These are phyloP conservation scores for Sorex araneus DNA, from an alignment of 2,113 vertebrate genomes.

Conservation along the genomic window DNA sequence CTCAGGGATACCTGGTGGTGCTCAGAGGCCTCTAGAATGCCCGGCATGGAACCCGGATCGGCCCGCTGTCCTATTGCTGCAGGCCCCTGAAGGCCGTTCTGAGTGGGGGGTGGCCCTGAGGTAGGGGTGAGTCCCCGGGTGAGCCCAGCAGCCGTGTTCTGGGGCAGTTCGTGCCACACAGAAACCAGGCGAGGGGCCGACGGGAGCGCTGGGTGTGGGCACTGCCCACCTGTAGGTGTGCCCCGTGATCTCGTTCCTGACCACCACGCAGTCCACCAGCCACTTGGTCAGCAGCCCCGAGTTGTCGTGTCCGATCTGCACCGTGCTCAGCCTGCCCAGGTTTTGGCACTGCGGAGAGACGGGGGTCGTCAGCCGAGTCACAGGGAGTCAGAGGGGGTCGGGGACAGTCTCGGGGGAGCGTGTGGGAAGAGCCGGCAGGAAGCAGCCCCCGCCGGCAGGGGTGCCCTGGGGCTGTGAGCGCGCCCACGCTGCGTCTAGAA, in stretches of 20 bases:
- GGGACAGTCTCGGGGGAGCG: too few relatives aligned
- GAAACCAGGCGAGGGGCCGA: background rate
- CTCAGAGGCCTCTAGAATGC: too few relatives aligned
- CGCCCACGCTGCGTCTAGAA: background rate
- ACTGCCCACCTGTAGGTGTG: conserved; percentile 96
- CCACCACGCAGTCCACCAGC: conserved; percentile 98
- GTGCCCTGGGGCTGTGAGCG: too few relatives aligned
- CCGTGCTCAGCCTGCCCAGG: conserved; percentile 97
- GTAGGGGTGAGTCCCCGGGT: too few relatives aligned
- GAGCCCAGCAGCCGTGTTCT: background rate
- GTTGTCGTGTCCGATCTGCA: conserved; percentile 98
- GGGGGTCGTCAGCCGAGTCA: conserved; percentile 66
- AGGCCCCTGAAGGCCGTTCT: too few relatives aligned
- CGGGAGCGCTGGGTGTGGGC: too few relatives aligned
- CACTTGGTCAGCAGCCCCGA: conserved; percentile 98
- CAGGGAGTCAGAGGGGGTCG: background rate
- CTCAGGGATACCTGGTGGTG: too few relatives aligned
- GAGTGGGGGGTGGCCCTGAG: too few relatives aligned
- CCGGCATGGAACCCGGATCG: too few relatives aligned
- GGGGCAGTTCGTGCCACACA: background rate
- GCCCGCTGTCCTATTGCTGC: too few relatives aligned
- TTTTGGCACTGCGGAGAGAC: conserved; percentile 95
- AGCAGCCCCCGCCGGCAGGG: too few relatives aligned
- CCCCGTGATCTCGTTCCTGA: conserved; percentile 98
- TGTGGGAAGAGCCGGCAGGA: too few relatives aligned